These are phyloP conservation scores for Salvator merianae DNA, from an alignment of 2,113 vertebrate species.

Conservation along the genomic window DNA sequence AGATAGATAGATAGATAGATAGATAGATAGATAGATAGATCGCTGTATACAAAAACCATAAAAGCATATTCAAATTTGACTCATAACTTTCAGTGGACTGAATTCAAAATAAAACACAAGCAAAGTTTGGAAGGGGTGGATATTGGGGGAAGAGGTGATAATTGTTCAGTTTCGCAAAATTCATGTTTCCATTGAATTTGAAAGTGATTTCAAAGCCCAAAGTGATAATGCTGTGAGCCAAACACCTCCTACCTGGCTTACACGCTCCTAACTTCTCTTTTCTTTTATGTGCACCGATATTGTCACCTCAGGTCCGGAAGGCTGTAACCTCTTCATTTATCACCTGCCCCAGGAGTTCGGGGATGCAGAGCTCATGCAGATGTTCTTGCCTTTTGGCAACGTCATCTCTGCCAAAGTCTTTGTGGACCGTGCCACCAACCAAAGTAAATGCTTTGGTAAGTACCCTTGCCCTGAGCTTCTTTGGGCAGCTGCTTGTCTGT, in stretches of 20 bases:
- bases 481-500: too few species aligned
- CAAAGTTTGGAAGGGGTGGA: too few species aligned
- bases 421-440: slow-evolving; percentile 98
- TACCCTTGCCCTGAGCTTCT: slow-evolving; percentile 20
- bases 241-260: fast-evolving
- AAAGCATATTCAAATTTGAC: too few species aligned
- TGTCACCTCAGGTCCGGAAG: slow-evolving; percentile 89
- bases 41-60: too few species aligned
- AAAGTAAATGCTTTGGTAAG: slow-evolving; percentile 99
- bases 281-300: slow-evolving; percentile 54
- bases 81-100: too few species aligned
- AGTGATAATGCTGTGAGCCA: not conserved
- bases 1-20: too few species aligned
- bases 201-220: too few species aligned
- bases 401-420: slow-evolving; percentile 99
- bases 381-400: slow-evolving; percentile 97
- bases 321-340: slow-evolving; percentile 99
- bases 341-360: slow-evolving; percentile 99
- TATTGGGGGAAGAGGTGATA: too few species aligned
- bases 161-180: too few species aligned
- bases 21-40: too few species aligned
- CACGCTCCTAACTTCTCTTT: not conserved
- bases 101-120: too few species aligned
- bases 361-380: slow-evolving; percentile 96
- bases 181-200: too few species aligned